Conservation (phyloP, 2,113 vertebrate species). For the Nothoprocta perdicaria region DNA sequence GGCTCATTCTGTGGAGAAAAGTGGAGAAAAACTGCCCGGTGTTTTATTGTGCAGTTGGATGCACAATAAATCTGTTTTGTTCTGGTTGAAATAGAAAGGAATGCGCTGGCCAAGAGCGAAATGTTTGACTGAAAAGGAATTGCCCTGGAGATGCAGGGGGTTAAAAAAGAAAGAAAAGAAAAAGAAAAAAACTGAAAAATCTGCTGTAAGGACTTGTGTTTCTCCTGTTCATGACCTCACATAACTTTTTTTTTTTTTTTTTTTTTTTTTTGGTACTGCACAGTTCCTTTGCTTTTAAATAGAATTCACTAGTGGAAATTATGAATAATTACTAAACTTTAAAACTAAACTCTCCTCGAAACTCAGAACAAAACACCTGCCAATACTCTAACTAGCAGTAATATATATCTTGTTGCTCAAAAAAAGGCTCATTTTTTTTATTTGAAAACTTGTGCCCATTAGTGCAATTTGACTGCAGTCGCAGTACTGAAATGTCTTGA, state of each 20-base stretch:
- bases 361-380: neutral
- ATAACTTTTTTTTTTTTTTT: neutral
- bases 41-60: neutral
- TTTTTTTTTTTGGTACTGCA: neutral
- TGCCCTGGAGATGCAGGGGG: neutral
- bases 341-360: neutral
- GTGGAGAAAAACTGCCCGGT: neutral
- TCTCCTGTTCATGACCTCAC: neutral
- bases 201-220: neutral
- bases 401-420: neutral
- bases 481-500: neutral
- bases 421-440: neutral
- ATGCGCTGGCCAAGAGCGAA: constrained; percentile 6
- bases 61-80: constrained; percentile 16
- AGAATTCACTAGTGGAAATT: neutral
- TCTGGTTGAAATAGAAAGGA: neutral
- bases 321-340: neutral
- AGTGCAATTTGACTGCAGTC: neutral
- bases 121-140: constrained; percentile 32
- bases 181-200: neutral
- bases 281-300: neutral
- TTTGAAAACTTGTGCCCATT: neutral
- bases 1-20: neutral
- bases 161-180: neutral
- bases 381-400: neutral